Evolutionary conservation across 1,140 invertebrate species (phyloP), one percentile per base, ranked within the genome.

Genomic region (Macrocentrus cingulum): DNA sequence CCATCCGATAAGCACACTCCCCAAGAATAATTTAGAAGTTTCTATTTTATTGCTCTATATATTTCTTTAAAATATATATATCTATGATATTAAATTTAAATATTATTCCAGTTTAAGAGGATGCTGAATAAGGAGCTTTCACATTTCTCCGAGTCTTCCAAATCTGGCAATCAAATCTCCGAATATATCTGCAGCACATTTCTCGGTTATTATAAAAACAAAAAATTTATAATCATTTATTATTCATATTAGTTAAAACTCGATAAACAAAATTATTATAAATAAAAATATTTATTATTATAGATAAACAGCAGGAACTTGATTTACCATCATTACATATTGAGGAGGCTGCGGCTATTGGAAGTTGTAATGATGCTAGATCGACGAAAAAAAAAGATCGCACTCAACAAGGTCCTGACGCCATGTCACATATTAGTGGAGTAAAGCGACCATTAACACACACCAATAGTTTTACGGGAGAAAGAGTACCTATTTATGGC

Each of bases 41-140:
- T 16, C 22, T 49, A 29, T 29, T 29, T 29, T 13, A 15, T 6
- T 15, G 23, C 13, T 1, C 23, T 13, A 49, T 7, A 25, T 7
- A 32, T 32, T 15, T 9, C 9, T 29, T 4, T 5, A 5, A 13
- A 46, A 46, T 46, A 5, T 18, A 46, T 39, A 39, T 39, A 46
- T 23, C 22, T 23, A 13, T 19, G 5, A 25, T 8, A 44, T 36
- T 59, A 15, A 51, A 7, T 15, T 59, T 32, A 23, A 36, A 54
- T 63, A 46, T 66, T 66, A 64, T 85, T 90, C 54, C 87, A 99
- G 96, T 99, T 99, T 85, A 98, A 98, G 82, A 88, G 96, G 79
- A 98, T 99, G 94, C 87, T 99, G 74, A 99, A 99, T 84, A 97
- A 98, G 83, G 97, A 99, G 81, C 84, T 99, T 66, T 98, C 93